A percentile compares a stretch with the other conserved stretches of the same genome.
Conservation (phyloP, 2,888 invertebrate genomes). For the Macrophya annulata region DNA sequence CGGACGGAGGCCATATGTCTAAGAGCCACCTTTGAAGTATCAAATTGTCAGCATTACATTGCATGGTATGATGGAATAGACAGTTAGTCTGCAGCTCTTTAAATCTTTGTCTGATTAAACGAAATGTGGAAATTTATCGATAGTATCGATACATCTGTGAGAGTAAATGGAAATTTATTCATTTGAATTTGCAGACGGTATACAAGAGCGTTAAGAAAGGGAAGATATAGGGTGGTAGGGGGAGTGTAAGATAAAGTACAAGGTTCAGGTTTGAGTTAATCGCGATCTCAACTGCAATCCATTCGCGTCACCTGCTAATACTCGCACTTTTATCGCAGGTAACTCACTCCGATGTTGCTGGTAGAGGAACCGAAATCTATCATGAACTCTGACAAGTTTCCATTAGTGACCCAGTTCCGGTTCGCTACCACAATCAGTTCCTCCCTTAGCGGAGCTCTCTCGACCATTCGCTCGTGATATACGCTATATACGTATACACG, state of each 20-base stretch:
- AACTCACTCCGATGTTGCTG: slow-evolving; percentile 60
- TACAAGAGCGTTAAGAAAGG: not conserved
- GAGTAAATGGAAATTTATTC: not conserved
- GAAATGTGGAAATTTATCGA: not conserved
- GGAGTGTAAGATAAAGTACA: not conserved
- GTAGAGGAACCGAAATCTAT: slow-evolving; percentile 66
- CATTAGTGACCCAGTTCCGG: slow-evolving; percentile 65
- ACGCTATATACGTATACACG: slow-evolving; percentile 24
- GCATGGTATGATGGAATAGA: too few species aligned
- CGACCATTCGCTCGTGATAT: slow-evolving; percentile 34
- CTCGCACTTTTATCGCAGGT: slow-evolving; percentile 58
- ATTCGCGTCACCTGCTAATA: slow-evolving; percentile 63
- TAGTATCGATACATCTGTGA: not conserved
- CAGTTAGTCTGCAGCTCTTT: too few species aligned
- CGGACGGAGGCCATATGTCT: not conserved
- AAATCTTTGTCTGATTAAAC: not conserved
- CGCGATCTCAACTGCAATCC: slow-evolving; percentile 60
- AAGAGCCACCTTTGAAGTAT: not conserved
- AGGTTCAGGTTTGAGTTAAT: slow-evolving; percentile 34
- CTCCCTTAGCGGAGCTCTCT: slow-evolving; percentile 19
- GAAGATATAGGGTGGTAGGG: too few species aligned
- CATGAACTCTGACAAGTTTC: slow-evolving; percentile 66
- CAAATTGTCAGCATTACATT: not conserved
- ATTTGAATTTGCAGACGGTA: not conserved
- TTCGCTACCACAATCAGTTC: slow-evolving; percentile 47